A percentile compares a stretch with the other conserved stretches of the same genome.
phyloP scores from a whole-genome alignment of 2,797 vertebrate genomes.

The Acanthornis magna region DNA sequence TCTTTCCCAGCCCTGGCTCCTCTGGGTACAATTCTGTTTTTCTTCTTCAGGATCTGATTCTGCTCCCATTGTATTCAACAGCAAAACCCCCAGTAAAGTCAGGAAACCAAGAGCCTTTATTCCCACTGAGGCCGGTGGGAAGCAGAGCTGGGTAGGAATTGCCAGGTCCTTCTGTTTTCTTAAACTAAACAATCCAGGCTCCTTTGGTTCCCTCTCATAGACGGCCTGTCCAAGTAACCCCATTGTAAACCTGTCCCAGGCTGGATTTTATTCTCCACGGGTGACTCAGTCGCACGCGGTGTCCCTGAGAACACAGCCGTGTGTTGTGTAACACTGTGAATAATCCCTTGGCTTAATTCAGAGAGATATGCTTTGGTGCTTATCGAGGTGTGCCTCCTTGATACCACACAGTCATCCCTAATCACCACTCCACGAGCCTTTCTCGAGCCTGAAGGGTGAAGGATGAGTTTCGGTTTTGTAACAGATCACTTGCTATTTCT shows the following conservation, averaged over 20 bases:
- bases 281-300: not conserved
- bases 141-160: constrained; percentile 48
- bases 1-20: constrained; percentile 46
- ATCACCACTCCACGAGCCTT: not conserved
- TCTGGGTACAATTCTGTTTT: constrained; percentile 53
- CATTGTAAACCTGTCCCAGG: constrained; percentile 24
- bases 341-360: not conserved
- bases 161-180: constrained; percentile 62
- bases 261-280: not conserved
- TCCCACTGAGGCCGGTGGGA: constrained; percentile 55
- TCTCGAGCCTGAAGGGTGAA: not conserved
- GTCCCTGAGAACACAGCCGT: not conserved
- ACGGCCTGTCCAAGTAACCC: not conserved
- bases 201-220: not conserved
- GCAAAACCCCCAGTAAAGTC: constrained; percentile 50
- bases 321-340: not conserved
- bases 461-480: not conserved
- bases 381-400: not conserved
- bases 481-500: not conserved
- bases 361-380: not conserved
- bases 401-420: not conserved
- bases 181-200: constrained; percentile 52
- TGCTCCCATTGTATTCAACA: constrained; percentile 53
- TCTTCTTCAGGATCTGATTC: constrained; percentile 44
- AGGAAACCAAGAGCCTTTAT: constrained; percentile 52